Conservation (phyloP, 2,888 invertebrate species). For the Drosophila leonis region DNA sequence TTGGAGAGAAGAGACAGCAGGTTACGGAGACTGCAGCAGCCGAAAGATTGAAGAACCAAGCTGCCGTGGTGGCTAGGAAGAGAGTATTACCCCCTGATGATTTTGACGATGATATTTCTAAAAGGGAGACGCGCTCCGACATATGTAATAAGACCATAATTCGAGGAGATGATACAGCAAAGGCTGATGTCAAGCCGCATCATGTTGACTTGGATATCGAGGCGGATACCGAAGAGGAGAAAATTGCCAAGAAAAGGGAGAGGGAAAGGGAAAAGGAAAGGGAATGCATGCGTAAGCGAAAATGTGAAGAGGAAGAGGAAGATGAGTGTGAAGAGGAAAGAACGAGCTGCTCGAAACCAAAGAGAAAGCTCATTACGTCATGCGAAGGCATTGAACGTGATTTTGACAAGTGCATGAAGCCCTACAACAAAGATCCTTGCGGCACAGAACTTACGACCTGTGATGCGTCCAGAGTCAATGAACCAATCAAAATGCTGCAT, state of each 20-base stretch:
- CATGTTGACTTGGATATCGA: slow-evolving; percentile 41
- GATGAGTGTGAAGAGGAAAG: not conserved
- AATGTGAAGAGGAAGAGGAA: not conserved
- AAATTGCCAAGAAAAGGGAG: not conserved
- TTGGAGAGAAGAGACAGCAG: slow-evolving; percentile 6
- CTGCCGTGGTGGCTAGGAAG: not conserved
- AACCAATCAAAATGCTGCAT: not conserved
- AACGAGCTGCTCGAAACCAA: not conserved
- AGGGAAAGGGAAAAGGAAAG: not conserved
- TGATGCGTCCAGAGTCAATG: not conserved
- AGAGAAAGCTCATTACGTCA: not conserved
- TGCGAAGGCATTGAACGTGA: not conserved
- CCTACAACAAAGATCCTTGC: not conserved
- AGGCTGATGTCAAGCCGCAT: slow-evolving; percentile 55
- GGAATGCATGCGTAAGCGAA: not conserved
- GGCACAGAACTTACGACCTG: not conserved
- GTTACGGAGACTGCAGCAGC: slow-evolving; percentile 13
- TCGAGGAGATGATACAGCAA: slow-evolving; percentile 26
- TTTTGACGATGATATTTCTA: slow-evolving; percentile 11
- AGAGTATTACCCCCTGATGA: not conserved
- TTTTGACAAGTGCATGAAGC: not conserved
- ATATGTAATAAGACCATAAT: slow-evolving; percentile 69
- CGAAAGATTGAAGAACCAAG: slow-evolving; percentile 1
- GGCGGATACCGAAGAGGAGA: not conserved
- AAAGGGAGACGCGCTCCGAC: slow-evolving; percentile 10